Evolutionary conservation across 2,888 invertebrate species (phyloP).

Genomic region (Rhaphigaster nebulosa): DNA sequence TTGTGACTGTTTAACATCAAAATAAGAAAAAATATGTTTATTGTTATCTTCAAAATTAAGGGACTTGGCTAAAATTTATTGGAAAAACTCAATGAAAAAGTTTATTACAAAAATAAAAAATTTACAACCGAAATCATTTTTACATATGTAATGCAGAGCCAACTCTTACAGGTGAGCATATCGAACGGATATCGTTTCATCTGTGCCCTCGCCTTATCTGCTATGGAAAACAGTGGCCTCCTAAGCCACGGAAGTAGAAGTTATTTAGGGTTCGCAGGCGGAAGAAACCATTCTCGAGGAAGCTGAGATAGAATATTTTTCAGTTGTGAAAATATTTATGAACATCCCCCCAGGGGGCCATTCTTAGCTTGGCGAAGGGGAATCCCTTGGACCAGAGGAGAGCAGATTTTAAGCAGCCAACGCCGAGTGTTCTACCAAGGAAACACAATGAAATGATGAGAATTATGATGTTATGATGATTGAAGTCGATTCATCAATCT

Average conservation of each 20-base stretch:
- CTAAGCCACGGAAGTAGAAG: conserved; percentile 16
- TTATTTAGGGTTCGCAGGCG: neutral
- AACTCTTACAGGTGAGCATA: neutral
- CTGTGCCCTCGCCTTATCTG: neutral
- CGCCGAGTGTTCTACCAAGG: neutral
- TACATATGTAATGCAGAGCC: neutral
- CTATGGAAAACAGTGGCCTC: neutral
- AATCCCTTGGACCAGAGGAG: too few species aligned
- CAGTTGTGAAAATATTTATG: conserved; percentile 41
- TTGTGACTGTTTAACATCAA: too few species aligned
- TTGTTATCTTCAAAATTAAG: too few species aligned
- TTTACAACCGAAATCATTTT: neutral
- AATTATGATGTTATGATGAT: neutral
- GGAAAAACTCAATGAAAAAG: too few species aligned
- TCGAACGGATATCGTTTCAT: neutral
- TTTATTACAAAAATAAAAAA: neutral
- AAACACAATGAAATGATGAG: neutral
- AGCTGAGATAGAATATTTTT: conserved; percentile 41
- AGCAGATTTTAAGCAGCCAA: neutral
- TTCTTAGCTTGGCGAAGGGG: neutral
- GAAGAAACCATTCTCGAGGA: conserved; percentile 3
- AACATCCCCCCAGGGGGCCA: neutral
- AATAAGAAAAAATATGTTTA: too few species aligned
- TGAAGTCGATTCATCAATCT: neutral
- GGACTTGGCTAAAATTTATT: too few species aligned